phyloP scores from a whole-genome alignment of 2,888 invertebrate genomes.

The Mongoloraphidia duomilia region DNA sequence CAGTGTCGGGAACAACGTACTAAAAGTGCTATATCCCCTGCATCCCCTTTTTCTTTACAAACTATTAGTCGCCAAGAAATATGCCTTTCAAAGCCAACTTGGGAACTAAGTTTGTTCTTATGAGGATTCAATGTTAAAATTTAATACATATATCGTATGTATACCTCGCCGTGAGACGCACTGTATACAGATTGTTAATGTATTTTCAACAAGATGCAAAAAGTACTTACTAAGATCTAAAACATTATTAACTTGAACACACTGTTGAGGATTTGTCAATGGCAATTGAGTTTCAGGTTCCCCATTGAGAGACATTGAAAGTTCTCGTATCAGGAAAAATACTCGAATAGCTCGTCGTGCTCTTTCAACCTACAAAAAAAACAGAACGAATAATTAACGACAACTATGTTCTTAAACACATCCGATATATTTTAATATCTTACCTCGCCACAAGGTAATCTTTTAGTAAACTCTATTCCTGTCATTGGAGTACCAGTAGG shows the following conservation, averaged over 20 bases:
- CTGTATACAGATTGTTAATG: too few species aligned
- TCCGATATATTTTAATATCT: background rate
- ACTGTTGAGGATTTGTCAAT: slow-evolving; percentile 71
- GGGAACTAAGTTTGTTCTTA: too few species aligned
- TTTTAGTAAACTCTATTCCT: slow-evolving; percentile 84
- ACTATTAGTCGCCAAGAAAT: too few species aligned
- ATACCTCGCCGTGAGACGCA: too few species aligned
- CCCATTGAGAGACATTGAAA: slow-evolving; percentile 64
- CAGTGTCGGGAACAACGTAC: too few species aligned
- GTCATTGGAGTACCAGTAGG: slow-evolving; percentile 94
- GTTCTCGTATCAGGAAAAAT: slow-evolving; percentile 74
- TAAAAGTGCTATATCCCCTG: too few species aligned
- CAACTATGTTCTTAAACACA: background rate
- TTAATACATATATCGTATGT: too few species aligned
- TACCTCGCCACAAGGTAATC: slow-evolving; percentile 93
- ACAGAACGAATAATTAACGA: slow-evolving; percentile 3
- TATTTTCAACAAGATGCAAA: background rate
- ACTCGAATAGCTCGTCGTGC: slow-evolving; percentile 82
- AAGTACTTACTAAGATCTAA: slow-evolving; percentile 78
- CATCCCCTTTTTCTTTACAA: too few species aligned
- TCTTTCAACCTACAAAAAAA: slow-evolving; percentile 54
- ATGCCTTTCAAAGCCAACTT: too few species aligned
- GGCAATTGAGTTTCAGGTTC: slow-evolving; percentile 81
- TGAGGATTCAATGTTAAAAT: too few species aligned
- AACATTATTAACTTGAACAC: slow-evolving; percentile 86